phyloP scores from a whole-genome alignment of 2,797 vertebrate species.

The Syngnathus acus region DNA sequence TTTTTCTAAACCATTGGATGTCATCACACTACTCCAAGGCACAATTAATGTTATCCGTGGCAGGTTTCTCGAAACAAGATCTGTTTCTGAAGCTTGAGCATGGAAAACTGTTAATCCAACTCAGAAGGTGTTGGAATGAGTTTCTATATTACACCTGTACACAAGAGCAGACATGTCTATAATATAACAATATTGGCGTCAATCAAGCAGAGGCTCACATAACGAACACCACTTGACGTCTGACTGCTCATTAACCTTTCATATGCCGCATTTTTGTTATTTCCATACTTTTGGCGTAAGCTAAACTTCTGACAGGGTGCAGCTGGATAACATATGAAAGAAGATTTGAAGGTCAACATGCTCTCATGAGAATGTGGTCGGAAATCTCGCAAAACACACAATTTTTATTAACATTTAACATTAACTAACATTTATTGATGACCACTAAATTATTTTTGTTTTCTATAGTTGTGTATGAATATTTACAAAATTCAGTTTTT shows the following conservation, averaged over 20 bases:
- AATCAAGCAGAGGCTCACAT: conserved; percentile 20
- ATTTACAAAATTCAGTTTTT: no score
- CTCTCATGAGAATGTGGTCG: background rate
- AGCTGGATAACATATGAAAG: conserved; percentile 6
- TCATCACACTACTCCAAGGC: no score
- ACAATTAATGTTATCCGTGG: no score
- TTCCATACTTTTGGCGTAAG: conserved; percentile 24
- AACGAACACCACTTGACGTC: conserved; percentile 39
- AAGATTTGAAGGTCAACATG: background rate
- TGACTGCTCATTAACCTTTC: conserved; percentile 56
- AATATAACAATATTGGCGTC: conserved; percentile 7
- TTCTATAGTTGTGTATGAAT: no score
- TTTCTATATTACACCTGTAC: background rate
- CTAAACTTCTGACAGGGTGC: conserved; percentile 25
- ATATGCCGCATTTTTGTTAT: conserved; percentile 36
- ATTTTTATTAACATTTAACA: background rate
- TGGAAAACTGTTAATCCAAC: background rate
- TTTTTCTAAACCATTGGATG: background rate
- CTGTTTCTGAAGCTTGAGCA: background rate
- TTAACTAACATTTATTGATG: background rate
- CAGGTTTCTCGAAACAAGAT: background rate
- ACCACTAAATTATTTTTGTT: no score
- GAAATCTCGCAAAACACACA: background rate
- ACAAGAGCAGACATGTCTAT: conserved; percentile 11
- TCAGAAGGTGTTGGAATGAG: background rate